phyloP scores from a whole-genome alignment of 2,797 vertebrate genomes.

The Esox masquinongy region DNA sequence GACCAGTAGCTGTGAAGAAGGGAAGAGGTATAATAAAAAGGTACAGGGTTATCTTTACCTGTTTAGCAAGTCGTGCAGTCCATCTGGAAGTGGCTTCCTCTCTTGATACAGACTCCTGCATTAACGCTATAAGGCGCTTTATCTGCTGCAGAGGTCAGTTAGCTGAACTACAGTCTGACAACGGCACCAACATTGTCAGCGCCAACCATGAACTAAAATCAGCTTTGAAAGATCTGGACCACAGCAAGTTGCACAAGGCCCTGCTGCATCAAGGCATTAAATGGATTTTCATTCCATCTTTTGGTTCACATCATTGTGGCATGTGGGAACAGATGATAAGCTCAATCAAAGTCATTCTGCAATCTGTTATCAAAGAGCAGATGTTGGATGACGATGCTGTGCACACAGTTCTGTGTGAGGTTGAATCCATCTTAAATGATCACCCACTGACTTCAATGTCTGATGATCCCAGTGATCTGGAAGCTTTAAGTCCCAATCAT shows the following conservation, averaged over 20 bases:
- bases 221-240: neutral
- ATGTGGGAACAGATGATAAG: no score
- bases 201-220: neutral
- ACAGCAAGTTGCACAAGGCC: neutral
- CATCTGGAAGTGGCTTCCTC: constrained; percentile 3
- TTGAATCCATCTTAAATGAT: no score
- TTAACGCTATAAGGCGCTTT: neutral
- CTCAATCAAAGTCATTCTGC: no score
- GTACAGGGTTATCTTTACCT: neutral
- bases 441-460: no score
- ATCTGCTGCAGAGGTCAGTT: neutral
- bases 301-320: no score
- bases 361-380: no score
- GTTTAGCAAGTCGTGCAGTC: neutral
- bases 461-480: no score
- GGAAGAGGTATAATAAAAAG: neutral
- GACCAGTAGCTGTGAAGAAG: neutral
- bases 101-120: constrained; percentile 6
- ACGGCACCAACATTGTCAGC: neutral
- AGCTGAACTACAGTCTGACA: neutral
- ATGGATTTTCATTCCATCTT: neutral
- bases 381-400: no score
- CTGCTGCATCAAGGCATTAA: neutral
- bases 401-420: no score
- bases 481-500: no score